A percentile compares a stretch with the other conserved stretches of the same genome.
Evolutionary conservation across 2,113 vertebrate genomes (phyloP).

Genomic region (Melospiza melodia): DNA sequence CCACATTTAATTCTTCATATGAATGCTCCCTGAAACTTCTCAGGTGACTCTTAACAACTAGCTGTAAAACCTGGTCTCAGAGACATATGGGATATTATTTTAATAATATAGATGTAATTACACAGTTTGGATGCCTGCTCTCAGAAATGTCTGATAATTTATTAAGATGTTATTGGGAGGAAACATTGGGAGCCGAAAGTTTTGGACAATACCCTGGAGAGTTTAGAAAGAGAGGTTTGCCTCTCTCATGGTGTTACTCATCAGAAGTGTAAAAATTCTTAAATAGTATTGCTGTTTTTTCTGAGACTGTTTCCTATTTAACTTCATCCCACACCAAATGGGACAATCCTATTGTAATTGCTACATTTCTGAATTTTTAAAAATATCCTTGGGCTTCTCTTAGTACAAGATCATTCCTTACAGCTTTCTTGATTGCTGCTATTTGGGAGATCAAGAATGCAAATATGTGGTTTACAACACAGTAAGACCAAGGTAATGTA

Average conservation of each 20-base stretch:
- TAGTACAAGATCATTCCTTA: neutral
- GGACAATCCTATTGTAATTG: neutral
- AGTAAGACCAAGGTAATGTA: neutral
- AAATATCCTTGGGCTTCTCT: neutral
- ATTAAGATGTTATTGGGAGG: neutral
- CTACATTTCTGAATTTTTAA: neutral
- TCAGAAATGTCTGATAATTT: neutral
- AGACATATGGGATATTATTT: slow-evolving; percentile 30
- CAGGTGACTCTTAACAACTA: slow-evolving; percentile 12
- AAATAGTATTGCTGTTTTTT: neutral
- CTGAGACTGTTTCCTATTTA: neutral
- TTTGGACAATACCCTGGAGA: neutral
- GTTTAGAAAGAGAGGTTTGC: neutral
- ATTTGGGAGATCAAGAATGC: neutral
- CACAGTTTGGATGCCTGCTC: neutral
- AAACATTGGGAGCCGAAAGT: neutral
- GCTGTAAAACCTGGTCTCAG: neutral
- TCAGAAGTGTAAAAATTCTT: neutral
- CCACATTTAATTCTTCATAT: neutral
- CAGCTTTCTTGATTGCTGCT: neutral
- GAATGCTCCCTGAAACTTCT: neutral
- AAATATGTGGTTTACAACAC: neutral
- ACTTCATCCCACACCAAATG: neutral
- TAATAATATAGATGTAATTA: slow-evolving; percentile 28
- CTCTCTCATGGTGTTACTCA: neutral